Evolutionary conservation across 2,888 invertebrate genomes (phyloP), one percentile per base, ranked within the genome.

Genomic region (Myopa tessellatipennis): DNA sequence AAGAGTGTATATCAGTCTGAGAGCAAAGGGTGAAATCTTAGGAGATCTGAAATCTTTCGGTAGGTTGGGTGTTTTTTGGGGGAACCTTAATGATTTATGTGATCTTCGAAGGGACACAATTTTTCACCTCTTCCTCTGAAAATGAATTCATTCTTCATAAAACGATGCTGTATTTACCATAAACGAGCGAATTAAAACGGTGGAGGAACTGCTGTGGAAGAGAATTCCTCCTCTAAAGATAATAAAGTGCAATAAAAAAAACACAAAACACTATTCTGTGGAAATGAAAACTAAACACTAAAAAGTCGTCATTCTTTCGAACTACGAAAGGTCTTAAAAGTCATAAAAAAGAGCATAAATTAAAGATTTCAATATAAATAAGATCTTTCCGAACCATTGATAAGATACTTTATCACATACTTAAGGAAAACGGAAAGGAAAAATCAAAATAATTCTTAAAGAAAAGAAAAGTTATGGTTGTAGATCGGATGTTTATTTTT

Each of bases 251-350:
- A 67, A 34, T 18, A 67, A 67, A 67, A 67, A 67, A 8, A 38
- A 67, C 16, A 26, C 16, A 67, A 67, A n/a, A 67, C 10, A 55
- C 14, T 16, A 14, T 55, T 55, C 18, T 68, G 50, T 12, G 18
- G 8, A 45, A 69, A 45, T 16, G 38, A 16, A 65, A 12, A 8
- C 38, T 14, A 5, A 65, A 65, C 16, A 55, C 55, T 12, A 16
- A 14, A 36, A 36, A 36, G n/a, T n/a, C 55, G 10, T n/a, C 55
- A 55, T 14, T n/a, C 1, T n/a, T 12, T n/a, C 16, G 5, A 55
- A 55, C 55, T n/a, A 65, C 36, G 8, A 14, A 45, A 69, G 69
- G 69, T 69, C 52, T 69, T 36, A 69, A 50, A n/a, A 69, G 38
- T 16, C 69, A 36, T 34, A 65, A 65, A 36, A 36, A 65, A 36